Evolutionary conservation across 2,888 invertebrate species (phyloP), one percentile per base, ranked within the genome.

Genomic region (Eupeodes latifasciatus): DNA sequence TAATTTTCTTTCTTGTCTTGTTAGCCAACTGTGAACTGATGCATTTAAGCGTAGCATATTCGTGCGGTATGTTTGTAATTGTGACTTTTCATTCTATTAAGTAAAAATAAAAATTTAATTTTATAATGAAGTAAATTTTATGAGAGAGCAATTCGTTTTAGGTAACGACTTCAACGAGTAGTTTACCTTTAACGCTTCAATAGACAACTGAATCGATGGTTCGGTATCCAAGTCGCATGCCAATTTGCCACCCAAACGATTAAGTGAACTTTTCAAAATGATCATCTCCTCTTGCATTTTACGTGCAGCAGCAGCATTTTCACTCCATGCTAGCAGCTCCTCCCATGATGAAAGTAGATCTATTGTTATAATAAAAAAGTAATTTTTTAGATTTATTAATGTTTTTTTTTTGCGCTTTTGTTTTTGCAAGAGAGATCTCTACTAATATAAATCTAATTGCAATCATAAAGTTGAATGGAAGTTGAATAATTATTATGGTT

Each of bases 1-100:
- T 86, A 93, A 90, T 55, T 93, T 92, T 53, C 93, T 91, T 91
- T 94, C 94, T 90, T 94, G 94, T 16, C 93, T 92, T 57, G 94
- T 94, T 78, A 94, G 89, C 93, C 94, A 94, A 91, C 94, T 94
- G 89, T 94, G 94, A 83, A 94, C 94, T 67, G 94, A 92, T 85
- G 94, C 94, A 91, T 94, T 94, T 81, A 94, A 90, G 81, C 93
- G 93, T 79, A 94, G 89, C 94, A 94, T 94, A 81, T 92, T 93
- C 66, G 94, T 93, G 87, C 94, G 93, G 90, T 93, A 94, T 67
- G 93, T 93, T 90, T 93, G 92, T 77, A 94, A 89, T 89, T 92
- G 92, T 11, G 91, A 91, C 90, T 94, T 93, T 88, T 93, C 92
- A 90, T 91, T 92, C 94, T 94, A 86, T 6, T 90, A 90, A 85